phyloP scores from a whole-genome alignment of 1,140 invertebrate species.

The Brachionus manjavacas region DNA sequence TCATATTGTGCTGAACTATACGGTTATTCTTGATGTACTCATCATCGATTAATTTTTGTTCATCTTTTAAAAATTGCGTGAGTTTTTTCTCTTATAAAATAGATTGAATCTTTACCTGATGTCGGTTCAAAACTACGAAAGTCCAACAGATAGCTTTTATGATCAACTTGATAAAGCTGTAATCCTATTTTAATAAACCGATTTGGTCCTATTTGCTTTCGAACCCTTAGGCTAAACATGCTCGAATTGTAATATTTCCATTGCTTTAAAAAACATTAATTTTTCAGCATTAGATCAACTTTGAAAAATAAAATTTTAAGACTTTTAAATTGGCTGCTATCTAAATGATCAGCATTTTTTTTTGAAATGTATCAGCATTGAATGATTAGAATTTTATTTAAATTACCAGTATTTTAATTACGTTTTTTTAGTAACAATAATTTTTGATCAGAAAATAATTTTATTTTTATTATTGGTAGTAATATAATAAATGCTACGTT shows the following conservation, averaged over 20 bases:
- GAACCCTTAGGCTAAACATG: conserved; percentile 36
- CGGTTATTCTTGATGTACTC: conserved; percentile 48
- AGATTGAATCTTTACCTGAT: conserved; percentile 9
- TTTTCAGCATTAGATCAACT: too few relatives aligned
- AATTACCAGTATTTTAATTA: too few relatives aligned
- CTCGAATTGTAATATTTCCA: conserved; percentile 43
- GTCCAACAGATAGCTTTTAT: conserved; percentile 91
- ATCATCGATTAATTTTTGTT: conserved; percentile 51
- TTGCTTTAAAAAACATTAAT: neutral
- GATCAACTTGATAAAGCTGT: conserved; percentile 96
- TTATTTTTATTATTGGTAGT: too few relatives aligned
- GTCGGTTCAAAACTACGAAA: conserved; percentile 60
- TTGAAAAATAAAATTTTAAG: too few relatives aligned
- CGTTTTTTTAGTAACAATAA: too few relatives aligned
- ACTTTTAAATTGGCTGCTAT: too few relatives aligned
- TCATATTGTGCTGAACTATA: conserved; percentile 74
- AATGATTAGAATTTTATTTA: too few relatives aligned
- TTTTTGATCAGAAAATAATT: too few relatives aligned
- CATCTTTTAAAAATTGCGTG: conserved; percentile 36
- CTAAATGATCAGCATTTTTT: too few relatives aligned
- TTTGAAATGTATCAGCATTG: too few relatives aligned
- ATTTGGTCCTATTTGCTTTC: neutral
- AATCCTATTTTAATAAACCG: conserved; percentile 80
- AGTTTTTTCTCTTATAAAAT: conserved; percentile 34
- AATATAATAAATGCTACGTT: too few relatives aligned